Evolutionary conservation across 1,140 invertebrate genomes (phyloP), one percentile per base, ranked within the genome.

Genomic region (Bombus cullumanus): DNA sequence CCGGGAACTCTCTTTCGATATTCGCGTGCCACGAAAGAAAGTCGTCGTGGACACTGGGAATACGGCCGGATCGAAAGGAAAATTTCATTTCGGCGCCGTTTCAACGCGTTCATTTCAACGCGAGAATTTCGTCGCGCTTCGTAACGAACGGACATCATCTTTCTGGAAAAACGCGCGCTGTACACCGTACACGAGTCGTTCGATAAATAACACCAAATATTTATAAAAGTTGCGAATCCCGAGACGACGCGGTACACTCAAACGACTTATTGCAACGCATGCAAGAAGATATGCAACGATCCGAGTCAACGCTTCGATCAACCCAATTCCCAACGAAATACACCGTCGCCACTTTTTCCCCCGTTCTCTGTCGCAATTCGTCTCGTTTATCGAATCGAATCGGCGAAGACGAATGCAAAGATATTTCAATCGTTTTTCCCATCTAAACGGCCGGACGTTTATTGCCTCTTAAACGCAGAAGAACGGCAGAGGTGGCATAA

Each of bases 1-100:
- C 57, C 37, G 64, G 76, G 78, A 41, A 64, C 59, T 59, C 78
- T 85, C 84, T 81, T 68, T 85, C 79, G 79, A 81, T 25, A 59
- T 57, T 85, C 79, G 47, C 71, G 75, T 77, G 75, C 57, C 57
- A 39, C 57, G 59, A 64, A 43, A 13, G 78, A 66, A 80, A 85
- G 39, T 41, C 78, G 39, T 69, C 59, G 59, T n/a, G 10, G 69
- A 28, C 8, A 12, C 18, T 41, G 39, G 41, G 41, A 62, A 74
- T 64, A 62, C n/a, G 37, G 1, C 3, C 25, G 15, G 22, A 9
- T n/a, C 37, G 69, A 62, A 25, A 74, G 39, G 31, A 82, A 82
- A 74, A 64, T 82, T 28, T 53, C 10, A n/a, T 18, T 37, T 37
- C 34, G 43, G 4, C 31, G 4, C 18, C 15, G 37, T 69, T 37